These are phyloP conservation scores for Hylia prasina DNA, from an alignment of 2,113 vertebrate genomes.

Conservation along the genomic window DNA sequence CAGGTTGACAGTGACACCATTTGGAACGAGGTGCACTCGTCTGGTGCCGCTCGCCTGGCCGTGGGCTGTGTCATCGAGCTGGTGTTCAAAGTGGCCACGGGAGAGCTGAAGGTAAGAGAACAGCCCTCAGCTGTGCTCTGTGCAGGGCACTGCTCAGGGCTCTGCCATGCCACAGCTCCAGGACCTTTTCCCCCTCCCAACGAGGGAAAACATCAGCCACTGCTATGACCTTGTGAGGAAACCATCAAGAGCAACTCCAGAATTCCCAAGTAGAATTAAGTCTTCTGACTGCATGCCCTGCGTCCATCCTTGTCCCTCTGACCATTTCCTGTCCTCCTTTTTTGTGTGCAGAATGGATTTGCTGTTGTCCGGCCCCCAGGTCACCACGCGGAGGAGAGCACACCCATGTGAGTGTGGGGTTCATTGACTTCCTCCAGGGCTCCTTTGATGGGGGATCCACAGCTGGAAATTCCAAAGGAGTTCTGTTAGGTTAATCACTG, in stretches of 20 bases:
- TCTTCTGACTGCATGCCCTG: background rate
- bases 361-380: slow-evolving; percentile 95
- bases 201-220: accelerated
- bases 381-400: slow-evolving; percentile 96
- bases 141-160: background rate
- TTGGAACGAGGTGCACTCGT: slow-evolving; percentile 96
- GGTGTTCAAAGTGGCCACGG: slow-evolving; percentile 93
- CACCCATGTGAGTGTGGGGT: slow-evolving; percentile 86
- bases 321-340: background rate
- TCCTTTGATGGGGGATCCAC: background rate
- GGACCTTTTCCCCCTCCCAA: background rate
- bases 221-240: background rate
- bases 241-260: background rate
- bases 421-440: background rate
- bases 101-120: slow-evolving; percentile 87
- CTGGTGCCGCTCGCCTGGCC: slow-evolving; percentile 90
- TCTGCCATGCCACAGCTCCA: background rate
- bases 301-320: background rate
- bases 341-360: slow-evolving; percentile 86
- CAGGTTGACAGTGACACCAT: slow-evolving; percentile 98
- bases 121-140: background rate
- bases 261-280: background rate
- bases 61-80: slow-evolving; percentile 95
- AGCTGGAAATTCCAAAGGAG: background rate
- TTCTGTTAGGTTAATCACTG: background rate